Conservation (phyloP, 2,888 invertebrate genomes). For the Hedychridium roseum region DNA sequence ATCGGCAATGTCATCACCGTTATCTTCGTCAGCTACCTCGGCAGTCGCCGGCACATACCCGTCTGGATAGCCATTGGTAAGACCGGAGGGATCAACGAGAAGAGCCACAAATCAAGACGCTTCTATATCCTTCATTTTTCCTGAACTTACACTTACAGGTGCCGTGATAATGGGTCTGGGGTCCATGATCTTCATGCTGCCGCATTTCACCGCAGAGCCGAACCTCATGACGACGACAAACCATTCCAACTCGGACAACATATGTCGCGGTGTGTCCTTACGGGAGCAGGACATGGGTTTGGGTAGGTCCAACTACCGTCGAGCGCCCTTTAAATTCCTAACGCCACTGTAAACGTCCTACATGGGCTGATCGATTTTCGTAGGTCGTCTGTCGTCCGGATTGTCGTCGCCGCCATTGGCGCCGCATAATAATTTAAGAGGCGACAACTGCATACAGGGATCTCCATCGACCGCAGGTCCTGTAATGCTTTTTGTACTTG, state of each 20-base stretch:
- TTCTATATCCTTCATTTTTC: no score
- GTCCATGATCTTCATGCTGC: conserved; percentile 90
- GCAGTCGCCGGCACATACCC: conserved; percentile 90
- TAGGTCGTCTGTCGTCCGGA: conserved; percentile 72
- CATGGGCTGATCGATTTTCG: not conserved
- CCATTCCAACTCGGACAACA: conserved; percentile 79
- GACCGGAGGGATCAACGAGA: no score
- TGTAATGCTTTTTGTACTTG: conserved; percentile 88
- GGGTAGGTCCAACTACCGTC: conserved; percentile 52
- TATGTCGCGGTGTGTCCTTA: conserved; percentile 78
- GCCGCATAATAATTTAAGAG: conserved; percentile 74
- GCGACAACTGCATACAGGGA: conserved; percentile 83
- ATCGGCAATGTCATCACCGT: conserved; percentile 95
- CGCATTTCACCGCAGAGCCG: conserved; percentile 87
- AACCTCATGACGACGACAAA: conserved; percentile 74
- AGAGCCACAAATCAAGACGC: no score
- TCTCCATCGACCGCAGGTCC: conserved; percentile 85
- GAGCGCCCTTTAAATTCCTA: not conserved
- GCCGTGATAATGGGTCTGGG: conserved; percentile 94
- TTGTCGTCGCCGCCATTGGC: conserved; percentile 76
- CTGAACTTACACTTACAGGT: conserved; percentile 64
- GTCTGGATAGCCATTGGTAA: conserved; percentile 93
- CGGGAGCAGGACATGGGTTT: conserved; percentile 78
- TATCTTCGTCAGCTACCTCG: conserved; percentile 94
- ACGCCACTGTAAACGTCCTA: not conserved